Base-by-base conservation (phyloP, 1,140 invertebrate genomes). In the Meloidogyne exigua region DNA sequence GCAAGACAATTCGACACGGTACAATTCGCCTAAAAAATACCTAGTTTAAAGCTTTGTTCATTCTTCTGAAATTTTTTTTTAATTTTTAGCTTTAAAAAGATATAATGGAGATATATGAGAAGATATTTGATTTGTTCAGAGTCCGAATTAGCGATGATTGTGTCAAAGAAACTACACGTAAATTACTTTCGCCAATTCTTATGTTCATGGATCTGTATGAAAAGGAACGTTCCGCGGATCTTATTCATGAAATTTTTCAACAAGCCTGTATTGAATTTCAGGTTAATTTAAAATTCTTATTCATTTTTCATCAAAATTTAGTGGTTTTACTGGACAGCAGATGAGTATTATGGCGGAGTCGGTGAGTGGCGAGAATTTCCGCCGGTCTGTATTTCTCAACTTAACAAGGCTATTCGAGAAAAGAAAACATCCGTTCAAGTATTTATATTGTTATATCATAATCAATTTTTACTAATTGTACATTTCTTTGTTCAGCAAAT, bases 331-430 rank as follows among this genome's bases (percentile, higher is more conserved):
- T 75, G 74, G 74, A 62, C 39, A 10, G 36, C 28, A 10, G 74
- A 75, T 15, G 74, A 75, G 32, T 36, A 73, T 32, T 75, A 75
- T 64, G 11, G 64, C 7, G 65, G 32, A 15, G 65, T 68, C 32
- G 70, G 74, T 1, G 74, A 73, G 25, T 75, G 74, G 74, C 71
- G 74, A 11, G 74, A 75, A 26, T 75, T 75, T 25, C 32, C 74
- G 7, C 65, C 74, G 0, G 13, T 75, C 26, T 73, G 57, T 3
- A n/a, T 73, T 28, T 72, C 74, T 4, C 74, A 75, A 32, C 23
- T 75, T 3, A 75, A 75, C 65, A 68, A 69, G 49, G 74, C 74
- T 21, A 21, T 75, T 36, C 57, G 70, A 7, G 71, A 75, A n/a
- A 49, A 73, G 9, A 76, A 75, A 21, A 73, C 74, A 9, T 75